Evolutionary conservation across 2,797 vertebrate species (phyloP), one percentile per base, ranked within the genome.

Genomic region (Miichthys miiuy): DNA sequence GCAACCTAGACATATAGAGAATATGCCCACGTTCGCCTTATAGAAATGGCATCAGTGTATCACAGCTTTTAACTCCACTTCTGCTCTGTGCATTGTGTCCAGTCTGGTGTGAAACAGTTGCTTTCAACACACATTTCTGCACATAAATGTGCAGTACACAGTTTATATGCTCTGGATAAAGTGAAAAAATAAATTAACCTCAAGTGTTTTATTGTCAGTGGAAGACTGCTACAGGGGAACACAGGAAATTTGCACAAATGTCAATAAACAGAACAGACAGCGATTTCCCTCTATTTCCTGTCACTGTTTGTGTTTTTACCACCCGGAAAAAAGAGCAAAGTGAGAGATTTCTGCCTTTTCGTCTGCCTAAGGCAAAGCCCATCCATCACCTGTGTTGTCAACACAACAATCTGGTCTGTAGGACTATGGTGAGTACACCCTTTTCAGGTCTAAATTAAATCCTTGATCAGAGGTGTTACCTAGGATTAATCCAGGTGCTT

Each of bases 371-470:
- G 88, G 89, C 75, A 47, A 88, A 89, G 82, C 23, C 50, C 86
- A 94, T 94, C 91, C 90, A 89, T 95, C 92, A 93, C 76, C 25
- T 55, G 58, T 73, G 75, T 77, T 92, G 92, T 93, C 93, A 91
- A 86, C 86, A 87, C 80, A 88, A 93, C 90, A 88, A 89, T 91
- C 89, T 87, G 77, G 85, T 84, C 82, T 79, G 88, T 87, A 83
- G 84, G 87, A 92, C 84, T 68, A 50, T 48, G 77, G 81, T 68
- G 69, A 56, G 73, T 77, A 86, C 83, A 87, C 78, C 86, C 83
- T 91, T 90, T 89, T 80, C 50, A 77, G 81, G 84, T 83, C 87
- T 86, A 91, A 93, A 93, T 94, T 82, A 94, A 93, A 92, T 91
- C 89, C 88, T 84, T 91, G 89, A 95, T 93, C 92, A 89, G 80